phyloP scores from a whole-genome alignment of 2,888 invertebrate species.

The Oligia fasciuncula region DNA sequence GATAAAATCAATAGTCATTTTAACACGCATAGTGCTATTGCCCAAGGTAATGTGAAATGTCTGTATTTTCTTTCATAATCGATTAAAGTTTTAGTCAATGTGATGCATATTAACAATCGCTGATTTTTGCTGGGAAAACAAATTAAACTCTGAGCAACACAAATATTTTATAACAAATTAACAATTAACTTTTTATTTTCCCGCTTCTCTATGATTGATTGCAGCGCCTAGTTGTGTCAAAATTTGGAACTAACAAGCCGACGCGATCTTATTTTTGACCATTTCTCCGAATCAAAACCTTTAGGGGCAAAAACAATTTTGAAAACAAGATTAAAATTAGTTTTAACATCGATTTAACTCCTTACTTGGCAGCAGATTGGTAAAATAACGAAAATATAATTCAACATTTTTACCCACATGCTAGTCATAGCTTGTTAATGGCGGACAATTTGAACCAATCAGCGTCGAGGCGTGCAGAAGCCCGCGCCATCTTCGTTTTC shows the following conservation, averaged over 20 bases:
- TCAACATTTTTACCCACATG: slow-evolving; percentile 80
- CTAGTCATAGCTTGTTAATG: slow-evolving; percentile 82
- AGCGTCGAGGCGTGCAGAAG: slow-evolving; percentile 80
- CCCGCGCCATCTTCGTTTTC: slow-evolving; percentile 96
- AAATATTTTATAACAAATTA: slow-evolving; percentile 30
- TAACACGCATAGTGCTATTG: neutral
- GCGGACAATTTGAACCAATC: slow-evolving; percentile 83
- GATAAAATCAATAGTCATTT: slow-evolving; percentile 47
- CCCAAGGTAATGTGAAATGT: neutral
- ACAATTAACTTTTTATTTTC: slow-evolving; percentile 75
- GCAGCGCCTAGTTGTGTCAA: slow-evolving; percentile 73
- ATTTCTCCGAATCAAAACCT: slow-evolving; percentile 58
- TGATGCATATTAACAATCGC: neutral
- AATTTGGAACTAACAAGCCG: slow-evolving; percentile 75
- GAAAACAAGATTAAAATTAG: slow-evolving; percentile 42
- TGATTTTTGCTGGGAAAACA: slow-evolving; percentile 30
- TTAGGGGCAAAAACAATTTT: slow-evolving; percentile 18
- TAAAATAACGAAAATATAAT: slow-evolving; percentile 64
- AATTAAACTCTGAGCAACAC: slow-evolving; percentile 7
- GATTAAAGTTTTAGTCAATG: neutral
- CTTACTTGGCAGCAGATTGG: slow-evolving; percentile 28
- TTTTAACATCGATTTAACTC: slow-evolving; percentile 72
- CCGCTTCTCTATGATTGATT: slow-evolving; percentile 74
- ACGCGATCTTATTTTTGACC: slow-evolving; percentile 69
- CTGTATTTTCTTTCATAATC: slow-evolving; percentile 6